These are phyloP conservation scores for Pseudochirops cupreus DNA, from an alignment of 2,797 vertebrate species.

Conservation along the genomic window DNA sequence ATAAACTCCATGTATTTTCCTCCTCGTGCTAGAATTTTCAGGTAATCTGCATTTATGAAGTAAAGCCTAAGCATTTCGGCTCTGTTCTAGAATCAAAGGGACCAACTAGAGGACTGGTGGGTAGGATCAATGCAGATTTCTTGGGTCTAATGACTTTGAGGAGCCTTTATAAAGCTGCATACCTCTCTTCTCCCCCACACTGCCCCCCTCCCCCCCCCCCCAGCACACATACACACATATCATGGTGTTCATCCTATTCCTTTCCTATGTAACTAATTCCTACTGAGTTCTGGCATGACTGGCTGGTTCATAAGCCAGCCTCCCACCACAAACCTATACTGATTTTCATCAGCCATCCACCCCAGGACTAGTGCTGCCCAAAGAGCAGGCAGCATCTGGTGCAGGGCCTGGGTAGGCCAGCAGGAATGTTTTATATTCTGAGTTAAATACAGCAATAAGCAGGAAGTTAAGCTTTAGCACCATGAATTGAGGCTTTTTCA, in stretches of 20 bases:
- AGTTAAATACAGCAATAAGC: slow-evolving; percentile 83
- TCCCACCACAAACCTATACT: not conserved
- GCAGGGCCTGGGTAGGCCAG: slow-evolving; percentile 49
- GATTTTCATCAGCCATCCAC: not conserved
- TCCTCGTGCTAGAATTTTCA: not conserved
- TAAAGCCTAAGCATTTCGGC: not conserved
- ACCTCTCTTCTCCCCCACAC: not conserved
- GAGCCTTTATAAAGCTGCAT: not conserved
- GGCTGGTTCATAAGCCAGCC: not conserved
- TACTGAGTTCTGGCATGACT: not conserved
- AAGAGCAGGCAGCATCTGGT: slow-evolving; percentile 44
- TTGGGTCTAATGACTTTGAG: not conserved
- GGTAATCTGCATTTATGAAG: not conserved
- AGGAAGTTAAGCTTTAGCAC: slow-evolving; percentile 80
- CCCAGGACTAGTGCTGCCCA: not conserved
- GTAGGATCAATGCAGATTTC: not conserved
- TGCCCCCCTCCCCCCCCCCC: fast-evolving
- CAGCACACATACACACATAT: fast-evolving
- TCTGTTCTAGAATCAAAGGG: not conserved
- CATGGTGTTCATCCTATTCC: fast-evolving
- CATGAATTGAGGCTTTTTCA: slow-evolving; percentile 80
- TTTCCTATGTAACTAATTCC: not conserved
- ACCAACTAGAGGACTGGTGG: not conserved
- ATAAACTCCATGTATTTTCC: not conserved
- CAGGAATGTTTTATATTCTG: slow-evolving; percentile 75